Base-by-base conservation (phyloP, 2,113 vertebrate species). In the Seriola aureovittata region DNA sequence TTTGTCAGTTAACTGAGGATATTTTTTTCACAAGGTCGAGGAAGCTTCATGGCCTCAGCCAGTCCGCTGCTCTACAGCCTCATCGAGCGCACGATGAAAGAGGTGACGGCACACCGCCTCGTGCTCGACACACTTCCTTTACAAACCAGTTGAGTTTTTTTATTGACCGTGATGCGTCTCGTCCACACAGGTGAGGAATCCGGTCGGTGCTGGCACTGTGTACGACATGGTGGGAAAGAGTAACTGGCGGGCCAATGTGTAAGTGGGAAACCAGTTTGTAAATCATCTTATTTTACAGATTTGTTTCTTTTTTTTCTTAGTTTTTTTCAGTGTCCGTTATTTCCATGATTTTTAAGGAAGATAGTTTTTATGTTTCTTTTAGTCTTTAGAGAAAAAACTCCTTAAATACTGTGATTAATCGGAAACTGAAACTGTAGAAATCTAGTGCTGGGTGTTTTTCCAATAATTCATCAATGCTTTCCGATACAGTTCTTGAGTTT, bases 51-150 rank as follows among this genome's bases (percentile, higher is more conserved):
- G 60, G 96, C 97, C 76, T 97, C 96, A 34, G 95, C 96, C 17
- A 99, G 98, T 84, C 97, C 98, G 0, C 59, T 99, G 91, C 91
- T 99, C 60, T 94, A 96, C 80, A 91, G 75, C 0, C 91, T 99
- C 60, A 88, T 99, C 6, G 87, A 95, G 83, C 87, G 81, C 44
- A 95, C 91, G 0, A 86, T 98, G 94, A 92, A 93, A 66, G 87
- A 80, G 88, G 97, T 99, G 86, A 96, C 1, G 1, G 8, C 17
- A 44, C 46, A 5, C 1, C 19, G 4, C 25, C 14, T 19, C 1
- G 23, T 14, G 6, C 0, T 66, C 29, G 40, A 38, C 8, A 0
- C 16, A 3, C 0, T 1, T 57, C n/a, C n/a, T 1, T 5, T 6
- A 2, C 11, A 32, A 29, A 65, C 7, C 12, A 17, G 6, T 1